These are phyloP conservation scores for Rutpela maculata DNA, from an alignment of 2,888 invertebrate species.

Conservation along the genomic window DNA sequence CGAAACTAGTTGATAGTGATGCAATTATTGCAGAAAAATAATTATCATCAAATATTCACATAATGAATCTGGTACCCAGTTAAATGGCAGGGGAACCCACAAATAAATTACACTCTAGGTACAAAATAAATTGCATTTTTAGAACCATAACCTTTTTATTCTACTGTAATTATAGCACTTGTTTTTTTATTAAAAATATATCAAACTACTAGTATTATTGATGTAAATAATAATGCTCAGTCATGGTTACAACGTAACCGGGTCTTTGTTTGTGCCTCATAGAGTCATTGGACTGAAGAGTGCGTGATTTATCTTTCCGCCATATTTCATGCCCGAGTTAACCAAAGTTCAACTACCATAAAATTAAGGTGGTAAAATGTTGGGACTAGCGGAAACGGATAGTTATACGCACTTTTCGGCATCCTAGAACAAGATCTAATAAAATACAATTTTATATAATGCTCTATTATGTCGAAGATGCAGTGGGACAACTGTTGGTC, in stretches of 20 bases:
- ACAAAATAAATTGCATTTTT: too few relatives aligned
- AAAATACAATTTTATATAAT: too few relatives aligned
- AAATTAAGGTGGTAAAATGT: not conserved
- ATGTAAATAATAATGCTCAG: not conserved
- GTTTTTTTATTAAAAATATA: not conserved
- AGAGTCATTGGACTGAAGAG: conserved; percentile 4
- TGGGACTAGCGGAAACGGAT: not conserved
- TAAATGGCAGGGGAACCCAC: too few relatives aligned
- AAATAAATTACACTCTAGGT: too few relatives aligned
- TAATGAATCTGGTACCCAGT: too few relatives aligned
- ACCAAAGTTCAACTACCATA: not conserved
- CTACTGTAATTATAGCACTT: not conserved
- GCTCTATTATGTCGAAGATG: not conserved
- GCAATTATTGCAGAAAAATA: too few relatives aligned
- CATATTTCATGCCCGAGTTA: not conserved
- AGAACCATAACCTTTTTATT: too few relatives aligned
- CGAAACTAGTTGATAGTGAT: too few relatives aligned
- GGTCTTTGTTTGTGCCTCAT: not conserved
- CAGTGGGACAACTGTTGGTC: not conserved
- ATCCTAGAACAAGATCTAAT: not conserved
- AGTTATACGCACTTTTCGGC: not conserved
- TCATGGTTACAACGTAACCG: not conserved
- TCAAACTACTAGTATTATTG: not conserved
- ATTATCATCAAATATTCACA: too few relatives aligned
- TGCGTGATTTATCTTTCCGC: not conserved